These are phyloP conservation scores for Homarus gammarus DNA, from an alignment of 2,888 invertebrate genomes.

Conservation along the genomic window DNA sequence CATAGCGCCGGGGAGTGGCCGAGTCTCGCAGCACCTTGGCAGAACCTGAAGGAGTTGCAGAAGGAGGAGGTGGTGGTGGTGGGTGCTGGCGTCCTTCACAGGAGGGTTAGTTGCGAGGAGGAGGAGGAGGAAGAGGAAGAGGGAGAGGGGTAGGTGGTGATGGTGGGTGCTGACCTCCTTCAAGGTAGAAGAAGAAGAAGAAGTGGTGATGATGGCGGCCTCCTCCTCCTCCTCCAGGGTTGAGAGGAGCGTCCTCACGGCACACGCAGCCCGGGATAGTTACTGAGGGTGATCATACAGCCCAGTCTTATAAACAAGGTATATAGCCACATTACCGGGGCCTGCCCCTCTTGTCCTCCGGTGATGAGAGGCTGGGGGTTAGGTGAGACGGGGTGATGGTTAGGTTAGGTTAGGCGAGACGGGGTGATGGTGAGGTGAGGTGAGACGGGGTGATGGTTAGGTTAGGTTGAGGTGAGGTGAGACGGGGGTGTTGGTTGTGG, in stretches of 20 bases:
- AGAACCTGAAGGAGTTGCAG: neutral
- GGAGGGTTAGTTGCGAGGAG: no score
- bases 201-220: neutral
- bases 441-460: no score
- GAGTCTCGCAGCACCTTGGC: no score
- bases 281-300: conserved; percentile 2
- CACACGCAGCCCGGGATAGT: neutral
- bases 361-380: no score
- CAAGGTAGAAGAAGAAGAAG: neutral
- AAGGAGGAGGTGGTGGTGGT: neutral
- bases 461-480: no score
- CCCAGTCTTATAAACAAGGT: neutral
- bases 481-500: no score
- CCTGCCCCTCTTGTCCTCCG: neutral
- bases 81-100: neutral
- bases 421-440: no score
- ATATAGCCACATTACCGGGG: neutral
- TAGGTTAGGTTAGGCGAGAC: no score
- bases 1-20: neutral
- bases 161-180: no score
- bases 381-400: no score
- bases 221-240: neutral
- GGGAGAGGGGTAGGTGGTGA: neutral
- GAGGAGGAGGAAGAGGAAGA: neutral
- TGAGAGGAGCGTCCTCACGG: neutral